Conservation (phyloP, 2,113 vertebrate species). For the Prochilodus magdalenae region DNA sequence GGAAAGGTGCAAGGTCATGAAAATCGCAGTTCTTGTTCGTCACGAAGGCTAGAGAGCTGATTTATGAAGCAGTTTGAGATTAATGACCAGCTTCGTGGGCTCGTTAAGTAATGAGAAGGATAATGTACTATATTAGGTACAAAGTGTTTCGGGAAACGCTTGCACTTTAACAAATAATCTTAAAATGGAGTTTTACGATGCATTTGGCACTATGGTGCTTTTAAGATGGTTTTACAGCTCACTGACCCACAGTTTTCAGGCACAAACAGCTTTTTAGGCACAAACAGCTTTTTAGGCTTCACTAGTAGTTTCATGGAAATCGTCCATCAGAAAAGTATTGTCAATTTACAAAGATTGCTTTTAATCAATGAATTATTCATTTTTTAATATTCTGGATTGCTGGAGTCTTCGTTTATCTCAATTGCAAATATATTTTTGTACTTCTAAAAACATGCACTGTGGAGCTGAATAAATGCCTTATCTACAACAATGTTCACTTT, state of each 20-base stretch:
- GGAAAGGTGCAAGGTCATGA: background rate
- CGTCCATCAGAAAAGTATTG: background rate
- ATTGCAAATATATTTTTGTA: too few relatives aligned
- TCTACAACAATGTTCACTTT: too few relatives aligned
- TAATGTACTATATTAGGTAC: background rate
- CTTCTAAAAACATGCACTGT: too few relatives aligned
- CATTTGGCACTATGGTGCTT: background rate
- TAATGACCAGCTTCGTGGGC: background rate
- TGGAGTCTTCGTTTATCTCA: too few relatives aligned
- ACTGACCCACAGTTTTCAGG: background rate
- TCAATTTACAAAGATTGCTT: too few relatives aligned
- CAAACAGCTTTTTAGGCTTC: too few relatives aligned
- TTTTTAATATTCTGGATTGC: too few relatives aligned
- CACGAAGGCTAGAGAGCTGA: background rate
- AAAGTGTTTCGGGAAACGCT: background rate
- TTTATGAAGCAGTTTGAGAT: background rate
- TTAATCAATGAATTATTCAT: too few relatives aligned
- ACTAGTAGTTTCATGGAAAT: background rate
- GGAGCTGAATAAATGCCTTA: too few relatives aligned
- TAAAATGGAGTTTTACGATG: background rate
- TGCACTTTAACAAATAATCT: constrained; percentile 1
- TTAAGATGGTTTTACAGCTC: background rate
- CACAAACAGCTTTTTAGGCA: too few relatives aligned
- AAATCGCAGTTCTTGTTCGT: background rate
- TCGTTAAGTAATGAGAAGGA: background rate